Evolutionary conservation across 1,140 invertebrate genomes (phyloP).

Genomic region (Apis cerana): DNA sequence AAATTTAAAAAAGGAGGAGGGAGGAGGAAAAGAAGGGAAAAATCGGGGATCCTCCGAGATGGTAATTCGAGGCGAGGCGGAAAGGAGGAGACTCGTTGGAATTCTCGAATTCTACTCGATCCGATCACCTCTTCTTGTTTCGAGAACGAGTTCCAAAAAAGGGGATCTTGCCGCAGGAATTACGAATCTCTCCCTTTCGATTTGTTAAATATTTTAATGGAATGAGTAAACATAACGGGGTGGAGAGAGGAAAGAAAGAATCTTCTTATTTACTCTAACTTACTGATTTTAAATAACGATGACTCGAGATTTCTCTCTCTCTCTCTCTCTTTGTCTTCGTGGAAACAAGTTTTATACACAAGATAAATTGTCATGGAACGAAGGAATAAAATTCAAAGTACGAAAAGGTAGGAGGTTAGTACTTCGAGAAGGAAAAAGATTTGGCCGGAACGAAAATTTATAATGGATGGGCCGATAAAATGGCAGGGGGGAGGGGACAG

Average conservation of each 20-base stretch:
- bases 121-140: constrained; percentile 14
- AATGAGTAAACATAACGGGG: neutral
- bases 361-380: neutral
- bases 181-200: neutral
- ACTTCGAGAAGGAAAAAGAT: neutral
- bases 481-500: neutral
- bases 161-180: neutral
- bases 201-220: neutral
- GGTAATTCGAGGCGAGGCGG: neutral
- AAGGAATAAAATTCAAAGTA: neutral
- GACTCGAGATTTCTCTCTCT: neutral
- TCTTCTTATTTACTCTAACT: neutral
- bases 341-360: neutral
- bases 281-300: neutral
- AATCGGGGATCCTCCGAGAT: neutral
- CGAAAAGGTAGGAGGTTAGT: neutral
- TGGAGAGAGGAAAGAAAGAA: neutral
- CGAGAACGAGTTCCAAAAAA: neutral
- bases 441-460: constrained; percentile 5
- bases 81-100: constrained; percentile 10
- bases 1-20: neutral
- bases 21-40: neutral
- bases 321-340: too few relatives aligned
- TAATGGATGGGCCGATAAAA: neutral
- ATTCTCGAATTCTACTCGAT: constrained; percentile 21